Evolutionary conservation across 1,140 invertebrate genomes (phyloP).

Genomic region (Drosophila miranda): DNA sequence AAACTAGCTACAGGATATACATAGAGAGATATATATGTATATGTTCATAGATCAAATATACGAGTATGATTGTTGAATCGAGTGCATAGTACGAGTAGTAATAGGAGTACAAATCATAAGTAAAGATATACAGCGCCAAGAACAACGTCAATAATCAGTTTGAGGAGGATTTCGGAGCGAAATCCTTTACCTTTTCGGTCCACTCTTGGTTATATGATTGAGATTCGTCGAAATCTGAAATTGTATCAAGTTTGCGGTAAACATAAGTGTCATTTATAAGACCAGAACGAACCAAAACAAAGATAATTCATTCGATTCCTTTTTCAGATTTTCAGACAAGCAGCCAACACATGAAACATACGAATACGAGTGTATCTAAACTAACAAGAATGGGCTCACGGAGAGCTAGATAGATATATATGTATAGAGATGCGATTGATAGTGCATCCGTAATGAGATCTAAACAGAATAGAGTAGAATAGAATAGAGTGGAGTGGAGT

Average conservation of each 20-base stretch:
- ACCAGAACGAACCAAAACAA: constrained; percentile 1
- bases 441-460: constrained; percentile 43
- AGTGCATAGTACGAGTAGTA: constrained; percentile 36
- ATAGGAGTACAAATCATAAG: constrained; percentile 10
- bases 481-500: constrained; percentile 8
- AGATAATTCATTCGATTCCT: constrained; percentile 36
- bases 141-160: constrained; percentile 52
- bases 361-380: constrained; percentile 28
- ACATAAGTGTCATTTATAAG: constrained; percentile 26
- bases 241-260: constrained; percentile 66
- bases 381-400: constrained; percentile 45
- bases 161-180: constrained; percentile 61
- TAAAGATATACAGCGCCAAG: constrained; percentile 20
- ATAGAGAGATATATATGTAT: constrained; percentile 4
- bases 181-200: constrained; percentile 82
- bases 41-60: constrained; percentile 1
- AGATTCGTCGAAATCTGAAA: constrained; percentile 82
- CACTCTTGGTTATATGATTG: constrained; percentile 82
- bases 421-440: constrained; percentile 22
- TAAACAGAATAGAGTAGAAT: constrained; percentile 13
- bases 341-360: constrained; percentile 26
- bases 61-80: constrained; percentile 22
- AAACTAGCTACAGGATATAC: constrained; percentile 62
- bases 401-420: constrained; percentile 21
- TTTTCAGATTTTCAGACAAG: constrained; percentile 24